Evolutionary conservation across 2,888 invertebrate species (phyloP), one percentile per base, ranked within the genome.

Genomic region (Polietes domitor): DNA sequence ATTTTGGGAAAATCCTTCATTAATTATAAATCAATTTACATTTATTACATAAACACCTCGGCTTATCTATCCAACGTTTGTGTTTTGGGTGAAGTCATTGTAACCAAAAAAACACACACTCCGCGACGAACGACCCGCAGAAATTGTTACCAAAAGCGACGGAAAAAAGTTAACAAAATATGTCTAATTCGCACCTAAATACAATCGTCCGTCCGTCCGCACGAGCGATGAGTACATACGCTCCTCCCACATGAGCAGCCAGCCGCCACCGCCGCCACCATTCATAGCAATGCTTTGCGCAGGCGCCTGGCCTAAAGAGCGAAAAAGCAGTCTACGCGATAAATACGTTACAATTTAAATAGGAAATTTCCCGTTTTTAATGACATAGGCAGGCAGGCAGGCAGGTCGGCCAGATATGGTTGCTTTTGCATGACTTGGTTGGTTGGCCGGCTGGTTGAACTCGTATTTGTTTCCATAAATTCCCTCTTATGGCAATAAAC

Each of bases 331-430:
- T 26, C 15, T 17, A 32, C 15, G 71, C 53, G 71, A 81, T 77
- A 81, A 72, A 43, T 43, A 75, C 37, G 72, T 77, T 81, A 77
- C 68, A 77, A 28, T 81, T 73, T 47, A 73, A 81, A 81, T 68
- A 65, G 77, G 68, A 65, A 81, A 65, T 81, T 77, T 77, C 72
- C 58, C 47, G 12, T 37, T 43, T 63, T 43, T 80, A 74, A 61
- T 70, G 58, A 53, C 55, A 55, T 53, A 47, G 47, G 47, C n/a
- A 15, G 47, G 15, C 47, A 1, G n/a, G 6, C 41, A 41, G 15
- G 1, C n/a, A 4, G 47, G n/a, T n/a, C n/a, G 12, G n/a, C n/a
- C 6, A 47, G 47, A n/a, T 47, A 6, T 47, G 47, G 47, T n/a
- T 15, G 15, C n/a, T 47, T 2, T 47, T 47, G 47, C 72, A 32